A percentile compares a stretch with the other conserved stretches of the same genome.
Evolutionary conservation across 1,140 invertebrate genomes (phyloP).

Genomic region (Mactra quadrangularis): DNA sequence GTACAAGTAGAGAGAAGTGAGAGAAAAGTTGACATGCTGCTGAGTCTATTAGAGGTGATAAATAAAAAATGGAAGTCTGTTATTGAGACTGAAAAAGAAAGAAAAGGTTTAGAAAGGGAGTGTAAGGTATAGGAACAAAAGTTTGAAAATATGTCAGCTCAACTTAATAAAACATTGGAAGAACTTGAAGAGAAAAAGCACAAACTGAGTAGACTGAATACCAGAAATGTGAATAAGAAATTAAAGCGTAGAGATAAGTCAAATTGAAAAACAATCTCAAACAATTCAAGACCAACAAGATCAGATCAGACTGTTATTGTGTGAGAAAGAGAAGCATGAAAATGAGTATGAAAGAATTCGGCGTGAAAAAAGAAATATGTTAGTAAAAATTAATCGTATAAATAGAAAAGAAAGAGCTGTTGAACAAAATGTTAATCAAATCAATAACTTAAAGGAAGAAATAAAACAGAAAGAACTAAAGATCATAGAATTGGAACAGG

Average conservation of each 20-base stretch:
- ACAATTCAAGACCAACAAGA: background rate
- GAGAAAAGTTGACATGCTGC: background rate
- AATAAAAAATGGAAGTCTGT: background rate
- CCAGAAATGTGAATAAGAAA: conserved; percentile 7
- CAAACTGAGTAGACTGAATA: background rate
- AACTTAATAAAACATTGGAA: background rate
- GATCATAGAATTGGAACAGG: too few relatives aligned
- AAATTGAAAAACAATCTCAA: conserved; percentile 1
- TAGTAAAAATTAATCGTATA: conserved; percentile 1
- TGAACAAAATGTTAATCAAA: background rate
- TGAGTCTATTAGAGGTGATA: conserved; percentile 3
- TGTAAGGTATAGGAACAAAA: background rate
- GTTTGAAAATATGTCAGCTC: background rate
- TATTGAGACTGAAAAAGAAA: background rate
- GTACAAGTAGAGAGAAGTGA: background rate
- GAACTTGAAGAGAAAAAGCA: background rate
- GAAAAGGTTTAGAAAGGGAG: background rate
- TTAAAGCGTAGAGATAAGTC: conserved; percentile 2
- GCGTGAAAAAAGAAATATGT: background rate
- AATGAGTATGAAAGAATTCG: background rate
- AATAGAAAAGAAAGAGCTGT: background rate
- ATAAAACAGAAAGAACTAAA: too few relatives aligned
- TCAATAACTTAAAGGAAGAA: too few relatives aligned
- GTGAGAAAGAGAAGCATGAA: background rate
- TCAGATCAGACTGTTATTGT: background rate